phyloP scores from a whole-genome alignment of 1,140 invertebrate species.

The Cyclina sinensis region DNA sequence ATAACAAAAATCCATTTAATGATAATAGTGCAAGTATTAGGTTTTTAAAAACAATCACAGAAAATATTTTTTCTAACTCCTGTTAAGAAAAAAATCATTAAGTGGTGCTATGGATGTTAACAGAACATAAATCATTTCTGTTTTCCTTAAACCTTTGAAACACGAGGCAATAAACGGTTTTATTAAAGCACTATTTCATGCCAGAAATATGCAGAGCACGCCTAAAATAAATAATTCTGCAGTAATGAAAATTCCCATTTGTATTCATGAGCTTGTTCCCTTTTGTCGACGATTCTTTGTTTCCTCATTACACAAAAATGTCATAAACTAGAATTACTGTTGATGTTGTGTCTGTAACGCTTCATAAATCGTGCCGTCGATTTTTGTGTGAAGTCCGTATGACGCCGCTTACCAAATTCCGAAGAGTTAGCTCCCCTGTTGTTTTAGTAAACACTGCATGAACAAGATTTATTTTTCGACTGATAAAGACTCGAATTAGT shows the following conservation, averaged over 20 bases:
- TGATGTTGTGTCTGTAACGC: neutral
- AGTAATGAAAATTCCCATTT: neutral
- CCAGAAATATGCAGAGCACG: neutral
- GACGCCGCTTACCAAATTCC: too few species aligned
- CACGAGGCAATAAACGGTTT: neutral
- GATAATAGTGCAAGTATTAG: too few species aligned
- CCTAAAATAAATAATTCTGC: neutral
- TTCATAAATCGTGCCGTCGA: conserved; percentile 2
- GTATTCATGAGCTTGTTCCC: conserved; percentile 17
- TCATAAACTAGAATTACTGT: conserved; percentile 11
- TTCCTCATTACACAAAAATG: neutral
- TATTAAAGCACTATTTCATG: neutral
- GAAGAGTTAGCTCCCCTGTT: too few species aligned
- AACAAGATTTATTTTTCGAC: too few species aligned
- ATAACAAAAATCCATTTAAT: too few species aligned
- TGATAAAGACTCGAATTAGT: too few species aligned
- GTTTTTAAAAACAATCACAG: too few species aligned
- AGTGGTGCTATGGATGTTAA: too few species aligned
- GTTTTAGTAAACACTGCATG: too few species aligned
- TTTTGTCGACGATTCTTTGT: neutral
- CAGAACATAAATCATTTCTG: neutral
- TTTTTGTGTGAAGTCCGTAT: neutral
- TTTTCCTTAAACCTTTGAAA: neutral
- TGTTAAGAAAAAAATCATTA: too few species aligned
- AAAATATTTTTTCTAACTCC: too few species aligned